Evolutionary conservation across 2,797 vertebrate species (phyloP).

Genomic region (Eurystomus glaucurus): DNA sequence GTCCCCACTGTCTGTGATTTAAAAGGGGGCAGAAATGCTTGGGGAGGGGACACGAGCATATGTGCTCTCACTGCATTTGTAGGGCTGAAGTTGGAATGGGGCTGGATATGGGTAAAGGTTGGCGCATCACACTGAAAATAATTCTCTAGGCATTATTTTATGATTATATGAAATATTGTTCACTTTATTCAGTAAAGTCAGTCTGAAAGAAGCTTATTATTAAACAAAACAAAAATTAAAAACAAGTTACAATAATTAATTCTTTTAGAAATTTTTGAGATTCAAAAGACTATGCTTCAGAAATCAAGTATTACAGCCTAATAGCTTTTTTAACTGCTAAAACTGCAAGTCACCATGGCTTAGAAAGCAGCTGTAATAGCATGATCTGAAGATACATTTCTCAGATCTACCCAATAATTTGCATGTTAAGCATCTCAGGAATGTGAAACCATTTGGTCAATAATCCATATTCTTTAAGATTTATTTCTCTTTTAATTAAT

Average conservation of each 20-base stretch:
- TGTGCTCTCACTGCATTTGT: background rate
- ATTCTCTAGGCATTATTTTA: background rate
- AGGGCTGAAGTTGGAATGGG: background rate
- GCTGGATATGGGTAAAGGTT: background rate
- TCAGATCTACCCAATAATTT: slow-evolving; percentile 29
- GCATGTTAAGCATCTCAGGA: slow-evolving; percentile 16
- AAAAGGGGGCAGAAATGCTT: background rate
- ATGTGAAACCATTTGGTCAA: background rate
- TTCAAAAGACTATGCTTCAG: slow-evolving; percentile 1
- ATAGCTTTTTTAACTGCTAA: slow-evolving; percentile 29
- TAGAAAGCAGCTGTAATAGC: slow-evolving; percentile 30
- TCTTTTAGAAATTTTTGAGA: background rate
- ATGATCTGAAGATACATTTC: slow-evolving; percentile 23
- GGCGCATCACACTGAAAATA: background rate
- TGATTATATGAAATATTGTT: background rate
- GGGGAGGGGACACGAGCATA: background rate
- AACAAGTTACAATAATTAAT: background rate
- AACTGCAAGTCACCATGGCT: slow-evolving; percentile 11
- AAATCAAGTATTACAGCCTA: background rate
- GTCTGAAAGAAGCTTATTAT: background rate
- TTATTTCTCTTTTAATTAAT: slow-evolving; percentile 57
- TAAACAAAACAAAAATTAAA: background rate
- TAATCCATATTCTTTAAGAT: slow-evolving; percentile 26
- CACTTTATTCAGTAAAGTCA: background rate
- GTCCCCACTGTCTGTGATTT: background rate